These are phyloP conservation scores for Sebastolobus alascanus DNA, from an alignment of 2,797 vertebrate species.

Conservation along the genomic window DNA sequence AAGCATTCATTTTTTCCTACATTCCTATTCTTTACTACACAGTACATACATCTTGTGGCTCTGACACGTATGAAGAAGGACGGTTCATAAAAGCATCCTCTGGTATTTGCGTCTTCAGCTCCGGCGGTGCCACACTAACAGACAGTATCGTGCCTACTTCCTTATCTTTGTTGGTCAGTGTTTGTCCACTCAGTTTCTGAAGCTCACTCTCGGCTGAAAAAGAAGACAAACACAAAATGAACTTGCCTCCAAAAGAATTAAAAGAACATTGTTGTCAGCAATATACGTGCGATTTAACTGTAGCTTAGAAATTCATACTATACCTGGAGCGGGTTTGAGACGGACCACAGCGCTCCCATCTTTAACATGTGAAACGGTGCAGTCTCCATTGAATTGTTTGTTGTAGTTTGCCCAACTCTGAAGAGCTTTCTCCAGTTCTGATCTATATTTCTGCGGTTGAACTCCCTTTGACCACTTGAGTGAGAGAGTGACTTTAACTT, in stretches of 20 bases:
- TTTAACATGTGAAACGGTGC: accelerated
- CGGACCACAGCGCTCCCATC: background rate
- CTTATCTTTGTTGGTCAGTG: accelerated
- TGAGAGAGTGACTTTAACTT: background rate
- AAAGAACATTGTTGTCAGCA: background rate
- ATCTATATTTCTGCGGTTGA: accelerated
- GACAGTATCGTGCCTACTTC: background rate
- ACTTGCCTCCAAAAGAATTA: background rate
- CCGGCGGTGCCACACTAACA: accelerated
- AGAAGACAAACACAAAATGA: background rate
- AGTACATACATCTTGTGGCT: slow-evolving; percentile 38
- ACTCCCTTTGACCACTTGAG: slow-evolving; percentile 3
- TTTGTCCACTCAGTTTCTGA: background rate
- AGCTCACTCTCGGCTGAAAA: slow-evolving; percentile 20
- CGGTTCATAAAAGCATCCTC: background rate
- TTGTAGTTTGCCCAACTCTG: slow-evolving; percentile 55
- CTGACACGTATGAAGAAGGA: background rate
- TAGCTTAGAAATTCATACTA: background rate
- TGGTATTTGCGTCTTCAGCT: accelerated
- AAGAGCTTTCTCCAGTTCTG: background rate
- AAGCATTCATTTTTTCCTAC: background rate
- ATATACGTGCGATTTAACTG: background rate
- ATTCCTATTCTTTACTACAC: background rate
- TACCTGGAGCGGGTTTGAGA: slow-evolving; percentile 53
- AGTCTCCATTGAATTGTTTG: accelerated